Conservation (phyloP, 2,797 vertebrate genomes). For the Gallinago solitaria region DNA sequence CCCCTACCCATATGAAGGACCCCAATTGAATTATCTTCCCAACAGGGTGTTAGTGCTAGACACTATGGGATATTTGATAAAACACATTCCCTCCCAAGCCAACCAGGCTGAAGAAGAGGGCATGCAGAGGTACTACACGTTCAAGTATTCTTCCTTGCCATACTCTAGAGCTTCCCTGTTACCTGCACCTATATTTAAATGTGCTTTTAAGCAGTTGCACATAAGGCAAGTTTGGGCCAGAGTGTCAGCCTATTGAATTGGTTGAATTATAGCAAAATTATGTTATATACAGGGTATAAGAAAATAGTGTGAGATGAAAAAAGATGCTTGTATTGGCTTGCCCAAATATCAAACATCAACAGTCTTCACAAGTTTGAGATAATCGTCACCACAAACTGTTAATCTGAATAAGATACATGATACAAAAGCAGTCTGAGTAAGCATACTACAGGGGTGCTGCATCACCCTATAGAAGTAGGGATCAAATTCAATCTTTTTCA, state of each 20-base stretch:
- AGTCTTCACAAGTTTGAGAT: neutral
- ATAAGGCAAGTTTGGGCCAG: neutral
- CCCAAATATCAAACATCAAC: neutral
- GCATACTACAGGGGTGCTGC: too few relatives aligned
- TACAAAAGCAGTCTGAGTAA: too few relatives aligned
- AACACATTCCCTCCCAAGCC: neutral
- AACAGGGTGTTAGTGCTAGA: neutral
- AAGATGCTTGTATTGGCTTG: neutral
- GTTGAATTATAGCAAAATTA: neutral
- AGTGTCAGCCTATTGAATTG: neutral
- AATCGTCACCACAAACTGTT: neutral
- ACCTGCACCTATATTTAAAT: neutral
- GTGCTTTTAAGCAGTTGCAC: neutral
- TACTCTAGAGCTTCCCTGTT: neutral
- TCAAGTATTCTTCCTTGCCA: neutral
- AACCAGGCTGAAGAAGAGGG: neutral
- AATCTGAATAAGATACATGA: neutral
- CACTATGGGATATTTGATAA: neutral
- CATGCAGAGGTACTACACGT: neutral
- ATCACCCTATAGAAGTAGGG: too few relatives aligned
- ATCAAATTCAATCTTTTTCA: too few relatives aligned
- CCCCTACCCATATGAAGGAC: neutral
- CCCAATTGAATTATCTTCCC: neutral
- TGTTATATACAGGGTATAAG: fast-evolving
- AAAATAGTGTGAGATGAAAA: neutral